phyloP scores from a whole-genome alignment of 2,113 vertebrate species.

The Oenanthe oenanthe region DNA sequence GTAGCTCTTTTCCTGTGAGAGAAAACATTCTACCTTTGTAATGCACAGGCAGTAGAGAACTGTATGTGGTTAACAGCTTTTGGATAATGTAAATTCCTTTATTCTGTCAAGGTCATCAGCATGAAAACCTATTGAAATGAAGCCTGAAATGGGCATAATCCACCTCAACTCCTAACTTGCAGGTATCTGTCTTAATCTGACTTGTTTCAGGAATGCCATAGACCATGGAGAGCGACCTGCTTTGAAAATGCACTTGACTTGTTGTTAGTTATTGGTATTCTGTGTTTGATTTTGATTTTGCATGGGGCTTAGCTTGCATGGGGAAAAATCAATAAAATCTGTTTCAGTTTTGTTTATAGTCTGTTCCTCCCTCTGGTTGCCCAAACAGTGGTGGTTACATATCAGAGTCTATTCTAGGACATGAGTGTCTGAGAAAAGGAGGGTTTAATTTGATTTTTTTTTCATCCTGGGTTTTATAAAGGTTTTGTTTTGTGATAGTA shows the following conservation, averaged over 20 bases:
- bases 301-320: slow-evolving; percentile 18
- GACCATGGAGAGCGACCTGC: slow-evolving; percentile 14
- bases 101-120: not conserved
- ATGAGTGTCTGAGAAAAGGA: not conserved
- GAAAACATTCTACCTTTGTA: not conserved
- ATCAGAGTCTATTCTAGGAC: slow-evolving; percentile 28
- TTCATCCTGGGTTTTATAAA: not conserved
- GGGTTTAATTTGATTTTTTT: not conserved
- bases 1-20: not conserved
- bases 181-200: slow-evolving; percentile 15
- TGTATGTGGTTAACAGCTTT: not conserved
- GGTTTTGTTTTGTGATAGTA: not conserved
- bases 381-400: slow-evolving; percentile 6
- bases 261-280: slow-evolving; percentile 51
- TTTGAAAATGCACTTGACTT: slow-evolving; percentile 49
- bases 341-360: slow-evolving; percentile 56
- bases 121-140: not conserved
- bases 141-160: not conserved
- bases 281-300: slow-evolving; percentile 54
- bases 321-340: slow-evolving; percentile 65
- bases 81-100: not conserved
- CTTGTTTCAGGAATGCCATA: not conserved
- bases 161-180: slow-evolving; percentile 7
- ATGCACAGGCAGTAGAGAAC: not conserved
- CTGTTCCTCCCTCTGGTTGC: slow-evolving; percentile 45